Evolutionary conservation across 2,888 invertebrate genomes (phyloP).

Genomic region (Cepaea hortensis): DNA sequence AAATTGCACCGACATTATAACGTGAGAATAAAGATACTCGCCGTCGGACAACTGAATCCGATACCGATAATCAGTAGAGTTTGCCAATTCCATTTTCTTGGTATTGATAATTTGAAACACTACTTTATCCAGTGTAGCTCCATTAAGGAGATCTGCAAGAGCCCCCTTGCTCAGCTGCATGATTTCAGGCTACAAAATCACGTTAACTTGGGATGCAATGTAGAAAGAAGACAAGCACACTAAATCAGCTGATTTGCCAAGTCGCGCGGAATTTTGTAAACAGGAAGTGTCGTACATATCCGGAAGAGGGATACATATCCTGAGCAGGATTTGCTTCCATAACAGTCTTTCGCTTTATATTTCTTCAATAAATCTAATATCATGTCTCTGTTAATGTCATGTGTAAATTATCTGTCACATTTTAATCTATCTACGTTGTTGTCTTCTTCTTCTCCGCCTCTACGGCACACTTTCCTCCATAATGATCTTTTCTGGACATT

Average conservation of each 20-base stretch:
- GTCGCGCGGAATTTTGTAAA: slow-evolving; percentile 33
- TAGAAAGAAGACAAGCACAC: too few relatives aligned
- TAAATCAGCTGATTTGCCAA: not conserved
- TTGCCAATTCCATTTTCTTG: slow-evolving; percentile 39
- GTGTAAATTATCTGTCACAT: too few relatives aligned
- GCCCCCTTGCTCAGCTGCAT: slow-evolving; percentile 37
- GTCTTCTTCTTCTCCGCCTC: too few relatives aligned
- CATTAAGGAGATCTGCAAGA: slow-evolving; percentile 40
- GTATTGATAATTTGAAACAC: slow-evolving; percentile 44
- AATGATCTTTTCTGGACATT: too few relatives aligned
- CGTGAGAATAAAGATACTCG: slow-evolving; percentile 77
- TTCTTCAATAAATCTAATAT: too few relatives aligned
- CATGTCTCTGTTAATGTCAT: too few relatives aligned
- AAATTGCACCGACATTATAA: slow-evolving; percentile 82
- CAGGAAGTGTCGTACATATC: not conserved
- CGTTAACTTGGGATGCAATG: too few relatives aligned
- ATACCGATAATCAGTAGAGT: slow-evolving; percentile 81
- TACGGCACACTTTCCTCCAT: too few relatives aligned
- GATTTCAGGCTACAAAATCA: not conserved
- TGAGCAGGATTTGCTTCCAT: too few relatives aligned
- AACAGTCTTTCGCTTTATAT: too few relatives aligned
- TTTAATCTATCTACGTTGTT: too few relatives aligned
- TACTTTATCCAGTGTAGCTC: slow-evolving; percentile 38
- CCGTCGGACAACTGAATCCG: slow-evolving; percentile 92
- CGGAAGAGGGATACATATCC: too few relatives aligned